These are phyloP conservation scores for Synaphobranchus kaupii DNA, from an alignment of 2,797 vertebrate genomes.

Conservation along the genomic window DNA sequence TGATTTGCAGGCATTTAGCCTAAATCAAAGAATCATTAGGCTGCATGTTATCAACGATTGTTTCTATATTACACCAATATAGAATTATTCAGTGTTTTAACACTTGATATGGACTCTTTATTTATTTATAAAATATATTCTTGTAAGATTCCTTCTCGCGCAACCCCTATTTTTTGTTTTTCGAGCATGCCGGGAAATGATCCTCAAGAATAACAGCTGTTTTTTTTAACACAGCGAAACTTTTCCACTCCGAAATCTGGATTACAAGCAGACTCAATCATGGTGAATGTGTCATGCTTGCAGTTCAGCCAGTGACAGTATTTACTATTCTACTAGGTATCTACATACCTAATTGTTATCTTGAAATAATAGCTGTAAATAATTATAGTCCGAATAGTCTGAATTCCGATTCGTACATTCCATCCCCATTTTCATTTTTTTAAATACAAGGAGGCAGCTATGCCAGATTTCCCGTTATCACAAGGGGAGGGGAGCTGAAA, in stretches of 20 bases:
- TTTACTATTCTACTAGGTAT: background rate
- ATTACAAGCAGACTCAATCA: background rate
- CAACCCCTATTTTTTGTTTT: slow-evolving; percentile 35
- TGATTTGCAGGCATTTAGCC: background rate
- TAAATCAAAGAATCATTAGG: background rate
- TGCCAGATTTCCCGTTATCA: background rate
- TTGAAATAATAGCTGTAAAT: background rate
- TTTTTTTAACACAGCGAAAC: slow-evolving; percentile 27
- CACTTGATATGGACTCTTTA: background rate
- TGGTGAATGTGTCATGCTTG: background rate
- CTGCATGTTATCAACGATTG: background rate
- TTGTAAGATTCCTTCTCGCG: background rate
- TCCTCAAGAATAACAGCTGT: slow-evolving; percentile 26
- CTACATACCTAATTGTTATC: background rate
- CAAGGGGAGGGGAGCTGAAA: slow-evolving; percentile 17
- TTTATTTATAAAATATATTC: background rate
- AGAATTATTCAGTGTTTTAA: background rate
- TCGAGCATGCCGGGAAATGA: slow-evolving; percentile 47
- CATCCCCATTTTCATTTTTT: background rate
- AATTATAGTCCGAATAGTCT: background rate
- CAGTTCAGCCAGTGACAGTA: background rate
- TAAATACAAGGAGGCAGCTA: background rate
- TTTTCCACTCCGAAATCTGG: background rate
- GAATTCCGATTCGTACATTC: background rate
- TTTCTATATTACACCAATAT: background rate